Base-by-base conservation (phyloP, 2,888 invertebrate genomes). In the Andrena haemorrhoa region DNA sequence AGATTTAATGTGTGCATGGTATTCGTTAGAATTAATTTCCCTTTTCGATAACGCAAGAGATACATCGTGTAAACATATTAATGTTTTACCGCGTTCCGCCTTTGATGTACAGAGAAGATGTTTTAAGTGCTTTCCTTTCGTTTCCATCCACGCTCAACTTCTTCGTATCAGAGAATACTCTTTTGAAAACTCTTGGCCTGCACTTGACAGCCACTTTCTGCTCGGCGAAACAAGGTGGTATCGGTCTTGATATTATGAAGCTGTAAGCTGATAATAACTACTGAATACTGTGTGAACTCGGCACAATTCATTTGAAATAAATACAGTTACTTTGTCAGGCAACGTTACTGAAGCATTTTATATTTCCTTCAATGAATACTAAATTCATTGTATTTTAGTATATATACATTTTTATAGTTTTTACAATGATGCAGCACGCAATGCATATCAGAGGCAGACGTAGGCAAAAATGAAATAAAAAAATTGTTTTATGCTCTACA, bases 151-250 rank as follows among this genome's bases (percentile, higher is more conserved):
- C 26, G 23, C 56, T 56, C 10, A 23, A 10, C 56, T 56, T 20
- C 23, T 20, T 10, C 56, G 23, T 56, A 56, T 56, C 26, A 56
- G 56, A 56, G 56, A 56, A 56, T 10, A 56, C 56, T 8, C 49
- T 49, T 49, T 49, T 49, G 29, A 33, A 29, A 23, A 58, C 6
- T 63, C 63, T 31, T 65, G 16, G 41, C 6, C 65, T 33, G 41
- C 56, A 56, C 56, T 56, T 56, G 56, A 56, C 56, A 56, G 26
- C 4, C 56, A 56, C 56, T 56, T 56, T 56, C 23, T 26, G 23
- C 23, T 23, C 10, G 23, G 4, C 26, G 10, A 56, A 56, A 56
- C 23, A 56, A 26, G 26, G 10, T 23, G 23, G 56, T 26, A 56
- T 56, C 23, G 23, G 20, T 23, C 26, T 56, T 26, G 10, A 56